Evolutionary conservation across 2,797 vertebrate genomes (phyloP), one percentile per base, ranked within the genome.

Genomic region (Bradypus variegatus): DNA sequence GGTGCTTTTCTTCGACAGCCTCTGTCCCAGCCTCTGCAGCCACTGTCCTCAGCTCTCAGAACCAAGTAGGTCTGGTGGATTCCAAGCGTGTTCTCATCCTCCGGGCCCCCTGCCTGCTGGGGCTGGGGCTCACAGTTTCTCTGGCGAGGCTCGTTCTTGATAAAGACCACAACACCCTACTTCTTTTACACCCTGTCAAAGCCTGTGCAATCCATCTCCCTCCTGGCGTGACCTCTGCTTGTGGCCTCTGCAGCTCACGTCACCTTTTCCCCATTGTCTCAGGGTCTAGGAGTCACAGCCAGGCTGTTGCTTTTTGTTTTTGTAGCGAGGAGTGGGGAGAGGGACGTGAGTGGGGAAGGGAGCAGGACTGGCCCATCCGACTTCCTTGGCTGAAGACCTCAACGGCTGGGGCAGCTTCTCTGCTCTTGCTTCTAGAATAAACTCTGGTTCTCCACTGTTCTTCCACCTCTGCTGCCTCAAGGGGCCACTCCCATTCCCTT

Each of bases 41-140:
- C 12, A 0, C 8, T 0, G 31, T 4, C 2, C 16, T 25, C 60
- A 29, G 23, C 50, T 67, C 80, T 16, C 58, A 8, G 12, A 18
- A 18, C 38, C 16, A 6, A n/a, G 62, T 79, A 2, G 38, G 55
- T 11, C 85, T n/a, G 69, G 78, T 7, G 38, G 69, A 31, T 45
- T 84, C 91, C 89, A 75, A 70, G 82, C 45, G 77, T 92, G 91
- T 89, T 29, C 64, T 92, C 75, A 11, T 29, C 69, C 69, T 69
- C 58, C 5, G 13, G 65, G 69, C 69, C 85, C 53, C 41, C 23
- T 60, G 85, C 36, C 69, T 13, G 1, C 55, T 29, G 23, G 69
- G 38, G 38, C 78, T 5, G 1, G 15, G 60, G 67, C 77, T 65
- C 50, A 36, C 5, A 3, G 45, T 50, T 45, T n/a, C 82, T 91